These are phyloP conservation scores for Cactoblastis cactorum DNA, from an alignment of 2,888 invertebrate genomes.

Conservation along the genomic window DNA sequence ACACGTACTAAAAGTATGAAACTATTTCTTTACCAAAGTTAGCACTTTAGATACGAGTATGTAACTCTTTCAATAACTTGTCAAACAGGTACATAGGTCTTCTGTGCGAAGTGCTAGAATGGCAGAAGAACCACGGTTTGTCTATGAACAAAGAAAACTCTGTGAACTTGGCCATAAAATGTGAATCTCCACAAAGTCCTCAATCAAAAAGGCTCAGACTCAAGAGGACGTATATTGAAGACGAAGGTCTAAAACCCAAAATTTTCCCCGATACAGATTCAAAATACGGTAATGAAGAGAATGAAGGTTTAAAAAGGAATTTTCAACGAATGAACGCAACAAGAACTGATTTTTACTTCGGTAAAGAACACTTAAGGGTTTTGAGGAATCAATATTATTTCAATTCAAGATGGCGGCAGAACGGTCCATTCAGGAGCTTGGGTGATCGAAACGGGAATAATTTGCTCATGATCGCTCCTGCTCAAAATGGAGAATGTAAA, in stretches of 20 bases:
- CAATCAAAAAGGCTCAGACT: constrained; percentile 51
- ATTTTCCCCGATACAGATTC: constrained; percentile 40
- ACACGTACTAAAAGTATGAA: too few relatives aligned
- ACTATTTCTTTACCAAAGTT: too few relatives aligned
- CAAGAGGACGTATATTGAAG: constrained; percentile 57
- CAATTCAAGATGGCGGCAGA: constrained; percentile 61
- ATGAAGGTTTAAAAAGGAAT: constrained; percentile 49
- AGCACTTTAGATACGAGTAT: too few relatives aligned
- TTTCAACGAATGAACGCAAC: constrained; percentile 35
- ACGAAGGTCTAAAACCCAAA: constrained; percentile 46
- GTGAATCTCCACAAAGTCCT: constrained; percentile 67
- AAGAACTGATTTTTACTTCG: constrained; percentile 51
- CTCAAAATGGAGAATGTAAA: constrained; percentile 38
- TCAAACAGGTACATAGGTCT: constrained; percentile 89
- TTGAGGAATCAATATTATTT: constrained; percentile 62
- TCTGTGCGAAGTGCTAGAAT: constrained; percentile 91
- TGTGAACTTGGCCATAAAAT: constrained; percentile 73
- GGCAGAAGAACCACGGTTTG: constrained; percentile 84
- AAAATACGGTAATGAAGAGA: constrained; percentile 62
- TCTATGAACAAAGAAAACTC: constrained; percentile 69
- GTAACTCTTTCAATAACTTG: constrained; percentile 4
- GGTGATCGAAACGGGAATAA: constrained; percentile 83
- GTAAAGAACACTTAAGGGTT: constrained; percentile 59
- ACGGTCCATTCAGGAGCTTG: constrained; percentile 68
- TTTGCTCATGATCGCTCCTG: constrained; percentile 83